A percentile compares a stretch with the other conserved stretches of the same genome.
phyloP scores from a whole-genome alignment of 2,888 invertebrate species.

The Cryptosula pallasiana region DNA sequence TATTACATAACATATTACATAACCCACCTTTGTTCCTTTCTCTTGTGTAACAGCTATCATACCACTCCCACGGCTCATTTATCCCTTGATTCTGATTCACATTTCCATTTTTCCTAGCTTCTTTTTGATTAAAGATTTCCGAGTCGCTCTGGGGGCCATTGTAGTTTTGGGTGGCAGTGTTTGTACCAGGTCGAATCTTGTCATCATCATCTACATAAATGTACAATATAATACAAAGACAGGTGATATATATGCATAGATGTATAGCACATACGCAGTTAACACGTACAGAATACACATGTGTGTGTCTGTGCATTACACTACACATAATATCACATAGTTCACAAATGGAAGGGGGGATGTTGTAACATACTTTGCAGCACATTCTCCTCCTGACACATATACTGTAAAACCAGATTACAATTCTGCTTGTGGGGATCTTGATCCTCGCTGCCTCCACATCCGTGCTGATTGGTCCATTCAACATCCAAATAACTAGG shows the following conservation, averaged over 20 bases:
- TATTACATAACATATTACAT: not conserved
- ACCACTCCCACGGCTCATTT: constrained; percentile 50
- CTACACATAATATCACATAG: not conserved
- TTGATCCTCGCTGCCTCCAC: constrained; percentile 47
- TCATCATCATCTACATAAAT: constrained; percentile 18
- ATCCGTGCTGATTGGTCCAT: constrained; percentile 54
- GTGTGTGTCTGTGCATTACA: no score
- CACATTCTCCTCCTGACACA: constrained; percentile 39
- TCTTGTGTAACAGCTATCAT: constrained; percentile 46
- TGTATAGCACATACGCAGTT: no score
- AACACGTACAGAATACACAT: no score
- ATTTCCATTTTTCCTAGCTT: constrained; percentile 33
- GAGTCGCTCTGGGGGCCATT: not conserved
- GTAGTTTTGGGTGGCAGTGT: constrained; percentile 18
- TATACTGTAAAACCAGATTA: constrained; percentile 48
- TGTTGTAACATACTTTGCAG: not conserved
- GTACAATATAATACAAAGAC: no score
- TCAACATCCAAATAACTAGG: constrained; percentile 40
- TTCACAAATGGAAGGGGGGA: not conserved
- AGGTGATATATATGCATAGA: no score
- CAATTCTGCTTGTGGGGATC: constrained; percentile 51
- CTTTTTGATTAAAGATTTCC: constrained; percentile 29
- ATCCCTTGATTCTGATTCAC: constrained; percentile 37
- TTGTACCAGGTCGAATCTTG: constrained; percentile 5
- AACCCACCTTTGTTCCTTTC: constrained; percentile 45